Evolutionary conservation across 1,140 invertebrate genomes (phyloP).

Genomic region (Cyclargus thomasi): DNA sequence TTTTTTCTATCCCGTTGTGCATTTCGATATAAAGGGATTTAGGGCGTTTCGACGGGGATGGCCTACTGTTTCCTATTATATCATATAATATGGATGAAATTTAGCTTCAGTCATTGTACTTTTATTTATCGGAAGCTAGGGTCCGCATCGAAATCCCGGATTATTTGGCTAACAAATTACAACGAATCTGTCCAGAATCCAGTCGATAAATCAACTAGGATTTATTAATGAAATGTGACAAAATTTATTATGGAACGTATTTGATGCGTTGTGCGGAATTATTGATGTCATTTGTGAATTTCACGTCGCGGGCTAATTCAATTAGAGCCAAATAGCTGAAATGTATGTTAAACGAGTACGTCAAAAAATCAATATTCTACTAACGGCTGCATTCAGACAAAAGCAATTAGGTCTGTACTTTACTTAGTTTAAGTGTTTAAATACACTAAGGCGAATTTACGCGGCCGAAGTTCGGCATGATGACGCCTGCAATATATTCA

Average conservation of each 20-base stretch:
- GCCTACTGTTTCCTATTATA: slow-evolving; percentile 70
- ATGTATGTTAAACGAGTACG: too few relatives aligned
- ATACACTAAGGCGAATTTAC: too few relatives aligned
- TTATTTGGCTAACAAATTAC: slow-evolving; percentile 73
- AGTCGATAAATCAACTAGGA: slow-evolving; percentile 63
- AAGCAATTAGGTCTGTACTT: too few relatives aligned
- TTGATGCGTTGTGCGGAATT: not conserved
- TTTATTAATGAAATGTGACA: slow-evolving; percentile 64
- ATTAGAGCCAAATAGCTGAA: not conserved
- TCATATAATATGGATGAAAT: slow-evolving; percentile 70
- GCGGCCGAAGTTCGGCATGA: too few relatives aligned
- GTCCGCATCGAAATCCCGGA: slow-evolving; percentile 62
- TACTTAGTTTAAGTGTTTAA: too few relatives aligned
- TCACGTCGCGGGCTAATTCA: not conserved
- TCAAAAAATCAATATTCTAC: too few relatives aligned
- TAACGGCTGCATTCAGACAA: too few relatives aligned
- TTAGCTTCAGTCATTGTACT: slow-evolving; percentile 64
- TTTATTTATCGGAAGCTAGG: slow-evolving; percentile 64
- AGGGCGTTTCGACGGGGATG: slow-evolving; percentile 59
- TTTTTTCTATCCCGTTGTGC: slow-evolving; percentile 63
- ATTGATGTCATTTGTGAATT: slow-evolving; percentile 1
- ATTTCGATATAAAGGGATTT: slow-evolving; percentile 67
- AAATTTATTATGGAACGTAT: slow-evolving; percentile 21
- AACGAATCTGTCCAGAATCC: slow-evolving; percentile 66
- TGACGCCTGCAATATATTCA: too few relatives aligned